Conservation (phyloP, 2,113 vertebrate species). For the Hipposideros armiger region DNA sequence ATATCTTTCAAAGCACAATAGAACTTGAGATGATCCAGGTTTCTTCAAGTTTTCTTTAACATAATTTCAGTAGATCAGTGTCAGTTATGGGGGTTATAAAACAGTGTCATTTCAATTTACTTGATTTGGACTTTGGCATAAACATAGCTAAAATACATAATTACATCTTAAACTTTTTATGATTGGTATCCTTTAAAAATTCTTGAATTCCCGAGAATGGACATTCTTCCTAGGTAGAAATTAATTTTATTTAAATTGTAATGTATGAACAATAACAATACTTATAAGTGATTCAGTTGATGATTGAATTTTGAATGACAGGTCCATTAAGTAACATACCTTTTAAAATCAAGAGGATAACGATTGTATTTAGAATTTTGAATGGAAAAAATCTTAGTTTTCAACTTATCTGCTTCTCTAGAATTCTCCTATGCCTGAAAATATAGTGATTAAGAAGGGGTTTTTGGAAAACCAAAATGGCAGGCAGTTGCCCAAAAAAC, state of each 20-base stretch:
- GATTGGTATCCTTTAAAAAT: background rate
- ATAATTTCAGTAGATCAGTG: background rate
- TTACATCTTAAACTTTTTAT: background rate
- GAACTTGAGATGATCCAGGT: background rate
- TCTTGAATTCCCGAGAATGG: background rate
- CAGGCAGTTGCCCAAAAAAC: background rate
- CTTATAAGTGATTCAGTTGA: background rate
- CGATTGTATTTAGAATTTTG: background rate
- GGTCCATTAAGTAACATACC: background rate
- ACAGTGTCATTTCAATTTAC: background rate
- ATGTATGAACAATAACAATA: background rate
- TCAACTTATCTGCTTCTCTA: background rate
- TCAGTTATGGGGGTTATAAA: background rate
- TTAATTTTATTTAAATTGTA: background rate
- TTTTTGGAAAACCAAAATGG: background rate
- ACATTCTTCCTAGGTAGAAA: background rate
- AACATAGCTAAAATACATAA: constrained; percentile 13
- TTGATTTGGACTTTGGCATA: background rate
- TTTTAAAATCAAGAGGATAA: background rate
- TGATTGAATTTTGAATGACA: background rate
- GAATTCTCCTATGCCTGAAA: background rate
- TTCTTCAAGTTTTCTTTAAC: background rate
- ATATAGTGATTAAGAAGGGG: background rate
- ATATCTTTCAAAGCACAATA: background rate
- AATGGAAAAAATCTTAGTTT: constrained; percentile 11